Base-by-base conservation (phyloP, 2,888 invertebrate species). In the Drosophila nigricruria region DNA sequence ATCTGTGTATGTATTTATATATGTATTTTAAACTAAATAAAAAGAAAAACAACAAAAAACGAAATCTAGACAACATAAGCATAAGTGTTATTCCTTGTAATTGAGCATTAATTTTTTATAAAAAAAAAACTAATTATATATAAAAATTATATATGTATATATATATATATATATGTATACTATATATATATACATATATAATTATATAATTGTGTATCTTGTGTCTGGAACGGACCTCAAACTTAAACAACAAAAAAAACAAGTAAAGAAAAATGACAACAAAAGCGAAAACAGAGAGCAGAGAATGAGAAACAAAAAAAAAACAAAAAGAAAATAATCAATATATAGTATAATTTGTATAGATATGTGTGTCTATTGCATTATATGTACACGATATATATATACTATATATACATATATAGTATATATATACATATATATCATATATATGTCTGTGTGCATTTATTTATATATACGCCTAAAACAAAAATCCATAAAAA, bases 361-460 rank as follows among this genome's bases (percentile, higher is more conserved):
- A 91, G 91, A 91, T 90, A 91, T 90, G 83, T 91, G 91, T 91
- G 91, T 91, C 91, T 91, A 91, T 91, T 91, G 90, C 91, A 91
- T 91, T 89, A 88, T 82, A 90, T 84, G 89, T 91, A 83, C 88
- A 84, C 82, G 70, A 84, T 32, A 32, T 32, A 45, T 45, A 45
- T 45, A 45, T 45, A 30, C n/a, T 45, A 27, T 45, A 45, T 45
- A 30, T 80, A 80, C 79, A 69, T 58, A 56, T 43, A 34, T 38
- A 27, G 20, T 50, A 43, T 38, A 52, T 49, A 47, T 32, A 62
- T 49, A 27, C 25, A 66, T 66, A 72, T 53, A 38, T 53, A 30
- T 47, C 25, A 66, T 66, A 72, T 53, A 38, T 53, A 30, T 81
- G 81, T 82, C 59, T 61, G 52, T 54, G 38, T 52, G 36, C 91